Conservation (phyloP, 1,140 invertebrate species). For the Drosophila pallidifrons region DNA sequence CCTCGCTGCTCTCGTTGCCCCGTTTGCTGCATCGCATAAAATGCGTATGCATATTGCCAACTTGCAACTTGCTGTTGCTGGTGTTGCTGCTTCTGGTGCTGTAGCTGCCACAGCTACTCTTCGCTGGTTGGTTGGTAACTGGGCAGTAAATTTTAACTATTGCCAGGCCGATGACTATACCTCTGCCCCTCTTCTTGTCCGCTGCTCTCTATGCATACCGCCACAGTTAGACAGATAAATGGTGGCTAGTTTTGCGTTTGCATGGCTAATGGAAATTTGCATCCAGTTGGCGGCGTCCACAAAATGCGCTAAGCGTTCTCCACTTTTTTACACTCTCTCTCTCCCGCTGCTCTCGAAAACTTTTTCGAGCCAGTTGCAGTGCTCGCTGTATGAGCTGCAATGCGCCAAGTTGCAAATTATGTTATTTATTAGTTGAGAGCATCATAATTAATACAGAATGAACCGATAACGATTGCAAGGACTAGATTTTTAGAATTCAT, state of each 20-base stretch:
- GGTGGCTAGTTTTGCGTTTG: conserved; percentile 81
- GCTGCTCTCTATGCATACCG: conserved; percentile 5
- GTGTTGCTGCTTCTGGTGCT: conserved; percentile 1
- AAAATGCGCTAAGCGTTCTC: conserved; percentile 65
- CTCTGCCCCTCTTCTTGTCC: conserved; percentile 19
- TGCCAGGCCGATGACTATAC: conserved; percentile 58
- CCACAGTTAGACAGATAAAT: conserved; percentile 78
- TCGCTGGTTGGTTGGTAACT: conserved; percentile 56
- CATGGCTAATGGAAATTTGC: conserved; percentile 82
- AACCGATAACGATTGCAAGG: not conserved
- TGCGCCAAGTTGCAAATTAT: conserved; percentile 10
- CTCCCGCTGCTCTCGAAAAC: conserved; percentile 16
- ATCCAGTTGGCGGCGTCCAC: conserved; percentile 73
- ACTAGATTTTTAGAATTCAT: not conserved
- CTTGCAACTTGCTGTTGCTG: conserved; percentile 61
- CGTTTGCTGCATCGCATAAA: conserved; percentile 67
- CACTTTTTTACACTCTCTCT: conserved; percentile 7
- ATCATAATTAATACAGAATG: conserved; percentile 6
- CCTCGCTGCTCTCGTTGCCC: conserved; percentile 1
- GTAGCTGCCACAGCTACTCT: conserved; percentile 20
- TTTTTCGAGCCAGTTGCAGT: conserved; percentile 25
- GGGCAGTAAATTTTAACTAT: conserved; percentile 81
- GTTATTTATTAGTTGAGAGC: conserved; percentile 4
- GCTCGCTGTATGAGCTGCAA: conserved; percentile 38
- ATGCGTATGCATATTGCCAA: conserved; percentile 81